Base-by-base conservation (phyloP, 2,888 invertebrate species). In the Drosophila paramelanica region DNA sequence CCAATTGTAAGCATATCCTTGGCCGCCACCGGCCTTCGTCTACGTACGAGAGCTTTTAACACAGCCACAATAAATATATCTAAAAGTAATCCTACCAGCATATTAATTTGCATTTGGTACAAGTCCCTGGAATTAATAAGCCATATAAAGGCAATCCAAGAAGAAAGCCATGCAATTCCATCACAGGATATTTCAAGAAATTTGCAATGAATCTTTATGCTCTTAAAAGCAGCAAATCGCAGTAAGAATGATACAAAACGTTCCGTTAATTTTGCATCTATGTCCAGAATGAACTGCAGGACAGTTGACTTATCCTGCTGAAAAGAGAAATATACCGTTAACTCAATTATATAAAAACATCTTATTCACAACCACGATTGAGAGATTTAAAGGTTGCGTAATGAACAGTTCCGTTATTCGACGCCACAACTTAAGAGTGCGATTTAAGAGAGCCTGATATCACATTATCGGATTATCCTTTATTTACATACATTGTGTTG, bases 81-180 rank as follows among this genome's bases (percentile, higher is more conserved):
- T 58, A 98, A 85, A 13, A 98, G 86, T 27, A 98, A 93, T 56
- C 92, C 98, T 88, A 97, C 92, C 17, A 98, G 93, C 92, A 98
- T 94, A 92, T 98, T 98, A 4, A 97, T 94, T 94, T 97, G 96
- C 92, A 97, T 93, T 93, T 96, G 96, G 88, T 96, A 95, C 31
- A 96, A 92, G 8, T 94, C 93, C 74, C 94, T 94, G 79, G 94
- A 95, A 88, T 95, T 95, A 27, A 96, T 93, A 42, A 97, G 91
- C 95, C 96, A 96, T 72, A 97, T 95, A 73, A 96, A 95, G 5
- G 95, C 95, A 25, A 97, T 92, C 95, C 96, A 96, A 25, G 94
- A 94, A 6, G 94, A 94, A 52, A 98, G 92, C 98, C 98, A 98
- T 5, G 96, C 94, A 51, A 98, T 94, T 8, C 98, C 98, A 93